Base-by-base conservation (phyloP, 2,113 vertebrate genomes). In the Peromyscus leucopus region DNA sequence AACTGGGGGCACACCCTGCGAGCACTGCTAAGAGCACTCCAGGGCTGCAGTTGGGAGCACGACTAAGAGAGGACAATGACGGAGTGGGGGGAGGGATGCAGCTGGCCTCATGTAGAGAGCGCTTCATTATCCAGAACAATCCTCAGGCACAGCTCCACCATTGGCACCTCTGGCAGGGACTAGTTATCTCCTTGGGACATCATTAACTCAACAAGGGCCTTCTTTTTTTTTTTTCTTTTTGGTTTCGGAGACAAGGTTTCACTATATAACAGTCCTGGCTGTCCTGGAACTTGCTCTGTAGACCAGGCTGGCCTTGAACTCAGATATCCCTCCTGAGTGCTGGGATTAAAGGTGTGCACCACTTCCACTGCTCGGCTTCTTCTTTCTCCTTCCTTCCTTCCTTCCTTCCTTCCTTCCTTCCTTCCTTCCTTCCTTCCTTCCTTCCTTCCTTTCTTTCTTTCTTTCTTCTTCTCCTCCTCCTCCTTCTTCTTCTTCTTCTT, bases 381-480 rank as follows among this genome's bases (percentile, higher is more conserved):
- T 55, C 51, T 51, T 55, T 55, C 48, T 51, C 9, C 48, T 51
- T 51, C n/a, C 48, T 48, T 48, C n/a, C 48, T 48, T 48, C 5
- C 9, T 8, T 9, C 7, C 9, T 9, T 51, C 7, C 48, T 51
- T 48, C 4, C 9, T 51, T 9, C 7, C 9, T 9, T 8, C 9
- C 48, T 48, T 48, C n/a, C 48, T 48, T 48, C 5, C 9, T 8
- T 9, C 7, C 9, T 9, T 51, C 7, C 48, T 51, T 48, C n/a
- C 48, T 48, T 48, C n/a, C 48, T 48, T 48, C 5, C 9, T 8
- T 9, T 51, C 9, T 9, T 51, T 51, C 48, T 51, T 48, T 9
- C 9, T 51, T 9, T 51, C 9, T 9, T 8, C 9, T 9, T 51
- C 5, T 9, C 9, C 4, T 6, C 1, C 4, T 9, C 9, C 4